Evolutionary conservation across 2,113 vertebrate species (phyloP).

Genomic region (Corythornis vintsioides): DNA sequence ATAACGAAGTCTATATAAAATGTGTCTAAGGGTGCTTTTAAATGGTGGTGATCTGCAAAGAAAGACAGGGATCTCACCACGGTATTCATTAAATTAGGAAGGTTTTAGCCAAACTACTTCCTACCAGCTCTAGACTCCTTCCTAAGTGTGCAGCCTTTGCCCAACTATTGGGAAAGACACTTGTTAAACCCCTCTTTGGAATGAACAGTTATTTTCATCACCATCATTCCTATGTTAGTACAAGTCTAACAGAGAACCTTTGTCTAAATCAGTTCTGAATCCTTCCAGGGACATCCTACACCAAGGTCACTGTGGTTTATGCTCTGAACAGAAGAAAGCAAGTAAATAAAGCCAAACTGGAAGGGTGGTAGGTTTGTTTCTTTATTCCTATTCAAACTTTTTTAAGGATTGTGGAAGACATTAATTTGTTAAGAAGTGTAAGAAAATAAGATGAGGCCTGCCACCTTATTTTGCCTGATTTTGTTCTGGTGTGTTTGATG

Average conservation of each 20-base stretch:
- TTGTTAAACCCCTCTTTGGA: accelerated
- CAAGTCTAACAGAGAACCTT: background rate
- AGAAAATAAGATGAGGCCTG: background rate
- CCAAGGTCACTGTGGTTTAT: background rate
- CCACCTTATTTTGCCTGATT: background rate
- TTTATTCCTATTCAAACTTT: background rate
- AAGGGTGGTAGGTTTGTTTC: background rate
- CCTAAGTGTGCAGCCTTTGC: background rate
- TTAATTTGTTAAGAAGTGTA: background rate
- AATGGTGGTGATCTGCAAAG: background rate
- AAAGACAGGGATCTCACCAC: background rate
- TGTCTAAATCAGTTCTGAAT: background rate
- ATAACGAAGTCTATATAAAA: background rate
- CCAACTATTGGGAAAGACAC: background rate
- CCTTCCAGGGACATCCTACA: background rate
- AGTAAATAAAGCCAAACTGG: background rate
- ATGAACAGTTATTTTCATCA: background rate
- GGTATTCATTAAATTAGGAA: background rate
- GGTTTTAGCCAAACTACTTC: background rate
- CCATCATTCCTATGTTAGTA: background rate
- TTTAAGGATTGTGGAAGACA: accelerated
- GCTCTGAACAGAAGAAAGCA: background rate
- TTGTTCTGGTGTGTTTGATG: background rate
- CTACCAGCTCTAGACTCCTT: background rate
- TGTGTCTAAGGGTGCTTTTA: background rate